Evolutionary conservation across 2,888 invertebrate species (phyloP).

Genomic region (Deroplatys truncata): DNA sequence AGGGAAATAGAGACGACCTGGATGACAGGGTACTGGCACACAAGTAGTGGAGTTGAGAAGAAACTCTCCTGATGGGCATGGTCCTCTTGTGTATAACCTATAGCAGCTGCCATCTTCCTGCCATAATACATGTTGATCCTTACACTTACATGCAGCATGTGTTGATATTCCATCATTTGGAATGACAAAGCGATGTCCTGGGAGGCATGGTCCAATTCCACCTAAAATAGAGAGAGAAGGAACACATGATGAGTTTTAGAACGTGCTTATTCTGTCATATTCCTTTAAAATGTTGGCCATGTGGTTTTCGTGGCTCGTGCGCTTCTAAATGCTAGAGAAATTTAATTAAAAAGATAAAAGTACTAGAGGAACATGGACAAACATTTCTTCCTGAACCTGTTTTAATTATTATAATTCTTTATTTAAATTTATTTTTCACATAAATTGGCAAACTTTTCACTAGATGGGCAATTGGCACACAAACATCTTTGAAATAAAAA

Average conservation of each 20-base stretch:
- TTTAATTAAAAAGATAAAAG: too few species aligned
- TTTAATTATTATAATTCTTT: too few species aligned
- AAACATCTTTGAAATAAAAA: too few species aligned
- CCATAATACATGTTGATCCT: constrained; percentile 61
- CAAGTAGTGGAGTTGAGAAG: constrained; percentile 66
- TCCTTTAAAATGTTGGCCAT: too few species aligned
- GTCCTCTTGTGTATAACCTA: constrained; percentile 73
- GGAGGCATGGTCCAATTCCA: constrained; percentile 67
- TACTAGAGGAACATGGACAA: too few species aligned
- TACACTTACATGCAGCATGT: constrained; percentile 63
- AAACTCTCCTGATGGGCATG: constrained; percentile 57
- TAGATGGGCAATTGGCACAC: too few species aligned
- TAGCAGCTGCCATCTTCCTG: constrained; percentile 65
- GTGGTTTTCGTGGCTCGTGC: too few species aligned
- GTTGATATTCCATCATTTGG: constrained; percentile 31
- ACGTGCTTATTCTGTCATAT: too few species aligned
- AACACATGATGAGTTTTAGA: neutral
- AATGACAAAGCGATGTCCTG: constrained; percentile 67
- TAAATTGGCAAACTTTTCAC: too few species aligned
- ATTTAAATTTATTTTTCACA: too few species aligned
- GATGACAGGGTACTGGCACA: constrained; percentile 64
- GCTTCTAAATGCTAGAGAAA: too few species aligned
- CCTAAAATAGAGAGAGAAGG: constrained; percentile 48
- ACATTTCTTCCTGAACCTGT: too few species aligned
- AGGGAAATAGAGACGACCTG: constrained; percentile 73